Evolutionary conservation across 2,113 vertebrate genomes (phyloP).

Genomic region (Charadrius vociferus): DNA sequence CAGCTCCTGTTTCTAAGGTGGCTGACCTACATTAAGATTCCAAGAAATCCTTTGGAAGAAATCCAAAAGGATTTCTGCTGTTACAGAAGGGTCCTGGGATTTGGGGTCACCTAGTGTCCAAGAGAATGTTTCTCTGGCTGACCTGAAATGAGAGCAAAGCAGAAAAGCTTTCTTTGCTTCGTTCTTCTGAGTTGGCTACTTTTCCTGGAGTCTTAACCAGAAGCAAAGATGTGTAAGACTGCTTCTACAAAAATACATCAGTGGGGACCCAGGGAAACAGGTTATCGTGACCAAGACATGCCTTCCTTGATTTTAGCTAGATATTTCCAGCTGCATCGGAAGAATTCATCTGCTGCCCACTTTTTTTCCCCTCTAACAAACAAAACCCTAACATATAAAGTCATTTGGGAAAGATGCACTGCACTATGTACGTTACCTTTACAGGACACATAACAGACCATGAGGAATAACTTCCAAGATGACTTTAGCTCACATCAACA

Average conservation of each 20-base stretch:
- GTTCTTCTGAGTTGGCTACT: not conserved
- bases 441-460: not conserved
- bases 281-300: not conserved
- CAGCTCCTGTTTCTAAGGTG: not conserved
- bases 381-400: not conserved
- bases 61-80: not conserved
- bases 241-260: not conserved
- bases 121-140: not conserved
- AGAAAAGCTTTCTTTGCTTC: not conserved
- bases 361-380: not conserved
- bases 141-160: not conserved
- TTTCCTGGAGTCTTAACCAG: not conserved
- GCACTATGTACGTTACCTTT: not conserved
- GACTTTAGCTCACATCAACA: not conserved
- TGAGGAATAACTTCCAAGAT: not conserved
- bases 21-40: not conserved
- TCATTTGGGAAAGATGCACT: not conserved
- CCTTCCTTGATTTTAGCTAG: not conserved
- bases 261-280: not conserved
- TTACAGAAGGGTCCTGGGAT: not conserved
- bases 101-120: not conserved
- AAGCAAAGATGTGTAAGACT: not conserved
- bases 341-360: not conserved
- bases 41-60: constrained; percentile 6
- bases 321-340: not conserved